A percentile compares a stretch with the other conserved stretches of the same genome.
phyloP scores from a whole-genome alignment of 2,797 vertebrate genomes.

The Argentina silus region DNA sequence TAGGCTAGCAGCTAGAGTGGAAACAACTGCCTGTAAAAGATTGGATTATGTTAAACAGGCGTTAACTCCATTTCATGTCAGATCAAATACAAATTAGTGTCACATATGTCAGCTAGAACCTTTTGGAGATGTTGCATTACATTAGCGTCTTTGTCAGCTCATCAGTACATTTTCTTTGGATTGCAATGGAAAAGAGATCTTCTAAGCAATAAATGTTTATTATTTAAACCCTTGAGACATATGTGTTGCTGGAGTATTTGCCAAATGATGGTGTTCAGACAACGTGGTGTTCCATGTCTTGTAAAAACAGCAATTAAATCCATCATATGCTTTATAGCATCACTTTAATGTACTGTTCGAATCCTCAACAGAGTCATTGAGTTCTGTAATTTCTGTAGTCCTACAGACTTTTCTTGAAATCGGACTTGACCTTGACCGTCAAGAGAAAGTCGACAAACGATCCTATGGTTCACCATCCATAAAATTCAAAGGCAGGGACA shows the following conservation, averaged over 20 bases:
- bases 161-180: slow-evolving; percentile 5
- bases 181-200: neutral
- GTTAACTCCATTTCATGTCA: neutral
- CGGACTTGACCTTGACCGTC: neutral
- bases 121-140: neutral
- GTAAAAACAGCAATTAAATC: slow-evolving; percentile 30
- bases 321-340: slow-evolving; percentile 22
- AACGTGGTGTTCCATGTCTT: slow-evolving; percentile 16
- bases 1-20: neutral
- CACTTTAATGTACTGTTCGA: slow-evolving; percentile 23
- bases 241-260: slow-evolving; percentile 6
- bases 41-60: neutral
- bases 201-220: slow-evolving; percentile 21
- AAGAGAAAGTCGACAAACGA: neutral
- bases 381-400: neutral
- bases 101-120: neutral
- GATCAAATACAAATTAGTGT: neutral
- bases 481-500: slow-evolving; percentile 8
- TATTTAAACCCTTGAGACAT: slow-evolving; percentile 5
- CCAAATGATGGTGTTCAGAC: slow-evolving; percentile 21
- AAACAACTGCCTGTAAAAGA: neutral
- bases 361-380: slow-evolving; percentile 14
- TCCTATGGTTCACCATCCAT: slow-evolving; percentile 5
- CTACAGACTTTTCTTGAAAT: neutral
- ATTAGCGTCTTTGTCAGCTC: neutral